Evolutionary conservation across 2,888 invertebrate species (phyloP).

Genomic region (Melanophora roralis): DNA sequence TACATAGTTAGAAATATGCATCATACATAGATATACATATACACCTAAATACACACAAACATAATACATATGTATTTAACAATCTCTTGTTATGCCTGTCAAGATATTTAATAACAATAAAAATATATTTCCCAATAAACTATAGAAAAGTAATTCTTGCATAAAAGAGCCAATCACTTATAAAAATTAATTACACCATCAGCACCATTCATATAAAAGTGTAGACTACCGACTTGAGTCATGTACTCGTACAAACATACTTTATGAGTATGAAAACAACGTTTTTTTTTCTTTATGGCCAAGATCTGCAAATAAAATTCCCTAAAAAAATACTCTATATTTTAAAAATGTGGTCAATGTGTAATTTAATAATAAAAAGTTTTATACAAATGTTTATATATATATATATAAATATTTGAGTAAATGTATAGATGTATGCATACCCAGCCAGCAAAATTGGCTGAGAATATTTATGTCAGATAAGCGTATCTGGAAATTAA

Average conservation of each 20-base stretch:
- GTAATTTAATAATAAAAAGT: conserved; percentile 36
- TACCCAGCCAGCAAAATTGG: too few relatives aligned
- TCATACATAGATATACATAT: too few relatives aligned
- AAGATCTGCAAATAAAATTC: conserved; percentile 35
- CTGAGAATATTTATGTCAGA: too few relatives aligned
- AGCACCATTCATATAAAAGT: conserved; percentile 15
- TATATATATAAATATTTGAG: too few relatives aligned
- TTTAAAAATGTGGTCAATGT: conserved; percentile 48
- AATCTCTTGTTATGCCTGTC: conserved; percentile 8
- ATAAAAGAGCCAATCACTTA: conserved; percentile 59
- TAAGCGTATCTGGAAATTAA: too few relatives aligned
- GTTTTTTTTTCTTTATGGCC: conserved; percentile 29
- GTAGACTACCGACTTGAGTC: neutral
- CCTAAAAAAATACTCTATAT: conserved; percentile 32
- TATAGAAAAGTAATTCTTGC: conserved; percentile 36
- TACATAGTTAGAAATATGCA: too few relatives aligned
- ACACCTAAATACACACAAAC: too few relatives aligned
- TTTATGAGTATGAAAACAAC: conserved; percentile 1
- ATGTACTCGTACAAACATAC: too few relatives aligned
- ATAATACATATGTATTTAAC: neutral
- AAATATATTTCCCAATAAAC: neutral
- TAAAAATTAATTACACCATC: conserved; percentile 52
- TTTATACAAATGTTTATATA: neutral
- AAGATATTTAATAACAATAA: conserved; percentile 10
- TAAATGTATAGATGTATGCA: too few relatives aligned